Conservation (phyloP, 2,113 vertebrate species). For the Globicephala melas region DNA sequence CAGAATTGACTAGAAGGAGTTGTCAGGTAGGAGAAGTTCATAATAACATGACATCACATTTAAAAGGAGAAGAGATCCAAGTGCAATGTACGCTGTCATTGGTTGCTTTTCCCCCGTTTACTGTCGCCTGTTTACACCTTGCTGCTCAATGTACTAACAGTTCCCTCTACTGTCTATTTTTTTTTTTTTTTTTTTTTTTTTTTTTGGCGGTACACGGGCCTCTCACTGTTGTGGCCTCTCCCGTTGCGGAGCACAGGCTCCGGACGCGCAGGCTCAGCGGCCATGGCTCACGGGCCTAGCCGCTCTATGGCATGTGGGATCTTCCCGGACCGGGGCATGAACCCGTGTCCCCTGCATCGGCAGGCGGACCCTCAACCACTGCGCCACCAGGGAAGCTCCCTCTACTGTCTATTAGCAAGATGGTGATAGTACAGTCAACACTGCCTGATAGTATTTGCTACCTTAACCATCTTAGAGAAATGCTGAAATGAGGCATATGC, state of each 20-base stretch:
- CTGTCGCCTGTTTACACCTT: not conserved
- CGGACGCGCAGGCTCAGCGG: no score
- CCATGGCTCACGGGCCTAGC: no score
- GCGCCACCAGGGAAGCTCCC: not conserved
- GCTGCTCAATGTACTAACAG: conserved; percentile 25
- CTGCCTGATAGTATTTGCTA: conserved; percentile 14
- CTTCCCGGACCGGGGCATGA: no score
- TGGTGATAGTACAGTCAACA: not conserved
- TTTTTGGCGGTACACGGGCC: no score
- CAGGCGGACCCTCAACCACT: no score
- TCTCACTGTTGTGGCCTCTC: no score
- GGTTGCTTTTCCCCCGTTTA: not conserved
- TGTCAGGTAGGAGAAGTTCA: not conserved
- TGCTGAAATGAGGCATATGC: conserved; percentile 32
- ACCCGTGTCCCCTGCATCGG: no score
- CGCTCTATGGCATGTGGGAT: no score
- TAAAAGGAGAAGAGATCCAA: not conserved
- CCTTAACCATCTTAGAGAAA: conserved; percentile 39
- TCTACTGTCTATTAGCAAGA: conserved; percentile 63
- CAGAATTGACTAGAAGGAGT: not conserved
- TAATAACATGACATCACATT: not conserved
- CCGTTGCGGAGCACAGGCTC: no score
- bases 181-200: no score
- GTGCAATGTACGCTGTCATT: not conserved
- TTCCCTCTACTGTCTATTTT: conserved; percentile 63